Conservation (phyloP, 64 coral and sea anemone genomes). For the Anthopleura sola region DNA sequence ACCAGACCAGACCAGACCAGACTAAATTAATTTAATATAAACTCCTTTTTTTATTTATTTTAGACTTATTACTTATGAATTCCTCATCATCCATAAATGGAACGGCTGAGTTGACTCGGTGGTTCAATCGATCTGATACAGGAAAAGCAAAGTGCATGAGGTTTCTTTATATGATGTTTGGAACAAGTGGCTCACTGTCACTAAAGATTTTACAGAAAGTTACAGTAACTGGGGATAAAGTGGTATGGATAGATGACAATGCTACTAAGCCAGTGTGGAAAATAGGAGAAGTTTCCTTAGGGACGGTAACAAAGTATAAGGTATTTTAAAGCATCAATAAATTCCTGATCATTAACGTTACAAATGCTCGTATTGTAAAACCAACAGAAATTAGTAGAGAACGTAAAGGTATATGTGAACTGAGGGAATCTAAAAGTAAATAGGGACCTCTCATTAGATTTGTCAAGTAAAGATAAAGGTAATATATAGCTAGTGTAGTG, state of each 20-base stretch:
- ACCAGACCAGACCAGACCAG: too few relatives aligned
- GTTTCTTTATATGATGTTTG: background rate
- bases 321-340: too few relatives aligned
- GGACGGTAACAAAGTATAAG: background rate
- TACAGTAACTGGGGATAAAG: background rate
- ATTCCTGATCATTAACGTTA: too few relatives aligned
- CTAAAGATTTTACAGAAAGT: background rate
- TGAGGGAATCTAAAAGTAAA: too few relatives aligned
- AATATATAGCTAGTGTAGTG: too few relatives aligned
- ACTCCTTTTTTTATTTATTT: background rate
- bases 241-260: background rate
- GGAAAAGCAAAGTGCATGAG: background rate
- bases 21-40: background rate
- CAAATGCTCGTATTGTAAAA: too few relatives aligned
- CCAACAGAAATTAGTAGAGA: too few relatives aligned
- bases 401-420: too few relatives aligned
- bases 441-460: too few relatives aligned
- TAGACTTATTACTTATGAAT: background rate
- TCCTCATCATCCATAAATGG: background rate
- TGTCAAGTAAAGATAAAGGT: too few relatives aligned
- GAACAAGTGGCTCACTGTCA: background rate
- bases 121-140: background rate
- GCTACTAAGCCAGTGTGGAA: background rate
- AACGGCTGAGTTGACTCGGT: background rate
- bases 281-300: background rate